Conservation (phyloP, 2,113 vertebrate genomes). For the Xiphias gladius region DNA sequence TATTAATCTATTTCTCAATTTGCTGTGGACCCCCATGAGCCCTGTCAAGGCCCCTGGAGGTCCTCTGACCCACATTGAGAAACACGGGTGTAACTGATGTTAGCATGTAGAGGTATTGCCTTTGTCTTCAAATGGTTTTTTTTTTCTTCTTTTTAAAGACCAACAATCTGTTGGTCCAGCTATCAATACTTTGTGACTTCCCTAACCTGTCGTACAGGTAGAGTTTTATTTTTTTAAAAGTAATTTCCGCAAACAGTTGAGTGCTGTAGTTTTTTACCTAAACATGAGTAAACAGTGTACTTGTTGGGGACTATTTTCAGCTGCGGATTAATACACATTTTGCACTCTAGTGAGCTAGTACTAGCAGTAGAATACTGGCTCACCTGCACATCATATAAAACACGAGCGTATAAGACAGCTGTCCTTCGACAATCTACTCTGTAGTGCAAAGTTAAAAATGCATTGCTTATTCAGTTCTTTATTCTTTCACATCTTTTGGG, state of each 20-base stretch:
- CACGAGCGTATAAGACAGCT: too few species aligned
- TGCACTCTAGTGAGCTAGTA: neutral
- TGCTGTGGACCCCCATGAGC: conserved; percentile 49
- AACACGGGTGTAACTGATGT: neutral
- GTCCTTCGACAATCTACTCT: too few species aligned
- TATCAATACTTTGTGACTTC: neutral
- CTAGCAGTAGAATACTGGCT: neutral
- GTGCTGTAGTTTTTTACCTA: neutral
- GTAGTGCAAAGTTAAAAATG: too few species aligned
- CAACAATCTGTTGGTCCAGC: too few species aligned
- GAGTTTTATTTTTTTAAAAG: neutral
- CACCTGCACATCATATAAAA: too few species aligned
- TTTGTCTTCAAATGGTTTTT: neutral
- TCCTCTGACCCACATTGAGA: conserved; percentile 67
- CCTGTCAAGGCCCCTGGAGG: conserved; percentile 29
- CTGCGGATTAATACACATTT: neutral
- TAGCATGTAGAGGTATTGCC: neutral
- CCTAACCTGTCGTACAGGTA: too few species aligned
- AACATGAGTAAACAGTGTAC: neutral
- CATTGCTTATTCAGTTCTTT: too few species aligned
- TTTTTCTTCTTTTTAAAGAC: neutral
- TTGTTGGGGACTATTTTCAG: neutral
- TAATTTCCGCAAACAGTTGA: neutral
- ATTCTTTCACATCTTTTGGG: too few species aligned
- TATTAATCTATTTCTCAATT: conserved; percentile 79